Base-by-base conservation (phyloP, 1,140 invertebrate species). In the Solenopsis invicta region DNA sequence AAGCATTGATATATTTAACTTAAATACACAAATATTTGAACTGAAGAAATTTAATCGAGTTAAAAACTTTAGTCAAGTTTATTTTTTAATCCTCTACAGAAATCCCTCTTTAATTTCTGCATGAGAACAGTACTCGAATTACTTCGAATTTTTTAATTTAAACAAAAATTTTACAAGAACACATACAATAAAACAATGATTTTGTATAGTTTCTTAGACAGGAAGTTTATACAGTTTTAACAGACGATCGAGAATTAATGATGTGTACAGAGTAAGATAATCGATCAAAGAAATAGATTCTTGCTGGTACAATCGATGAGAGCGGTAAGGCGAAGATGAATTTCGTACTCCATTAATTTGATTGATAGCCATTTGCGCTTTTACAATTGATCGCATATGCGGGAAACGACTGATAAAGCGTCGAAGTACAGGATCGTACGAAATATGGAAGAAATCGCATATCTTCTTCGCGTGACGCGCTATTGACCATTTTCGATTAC, bases 281-380 rank as follows among this genome's bases (percentile, higher is more conserved):
- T 74, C 48, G 45, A 37, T n/a, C 24, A 34, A 37, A 54, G 45
- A 54, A 74, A 69, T 50, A 69, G 12, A 48, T 69, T 48, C 41
- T 50, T 8, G 62, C 34, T 29, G 45, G 8, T 50, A 69, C 13
- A 9, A 24, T 48, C 41, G 66, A 50, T 3, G 45, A 12, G 10
- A 16, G 4, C 41, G 41, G 6, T 8, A 16, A 69, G 21, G 21
- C 62, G 24, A 37, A 29, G 18, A 18, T 54, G 45, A 54, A 54
- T 54, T 74, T 54, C 54, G 16, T 45, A 18, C 21, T 61, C 21
- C 41, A 45, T 62, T 77, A 62, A 77, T 61, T 77, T 77, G 21
- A 77, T 77, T 61, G 56, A 77, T 62, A 16, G 16, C 21, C 62
- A 41, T 75, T 75, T 56, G 24, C 16, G 16, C 29, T 9, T n/a